These are phyloP conservation scores for Limnephilus lunatus DNA, from an alignment of 2,888 invertebrate species.

Conservation along the genomic window DNA sequence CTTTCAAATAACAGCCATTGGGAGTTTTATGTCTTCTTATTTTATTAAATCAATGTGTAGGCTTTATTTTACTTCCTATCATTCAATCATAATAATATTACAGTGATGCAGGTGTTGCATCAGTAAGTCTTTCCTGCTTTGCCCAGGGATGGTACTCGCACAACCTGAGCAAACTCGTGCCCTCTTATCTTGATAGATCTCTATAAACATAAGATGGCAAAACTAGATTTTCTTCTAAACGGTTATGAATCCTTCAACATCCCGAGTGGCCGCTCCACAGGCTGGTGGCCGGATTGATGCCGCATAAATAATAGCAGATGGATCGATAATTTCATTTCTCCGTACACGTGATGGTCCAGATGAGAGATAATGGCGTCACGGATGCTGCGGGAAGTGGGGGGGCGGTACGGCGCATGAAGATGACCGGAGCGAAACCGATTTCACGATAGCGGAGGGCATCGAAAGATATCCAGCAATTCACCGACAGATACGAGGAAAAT, in stretches of 20 bases:
- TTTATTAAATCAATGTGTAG: neutral
- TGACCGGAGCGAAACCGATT: slow-evolving; percentile 35
- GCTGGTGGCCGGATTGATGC: slow-evolving; percentile 55
- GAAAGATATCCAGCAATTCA: neutral
- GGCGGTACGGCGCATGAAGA: slow-evolving; percentile 35
- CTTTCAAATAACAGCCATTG: neutral
- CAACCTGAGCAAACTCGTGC: neutral
- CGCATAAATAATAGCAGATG: slow-evolving; percentile 60
- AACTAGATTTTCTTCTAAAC: slow-evolving; percentile 6
- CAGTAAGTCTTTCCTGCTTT: neutral
- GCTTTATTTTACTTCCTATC: neutral
- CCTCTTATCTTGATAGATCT: neutral
- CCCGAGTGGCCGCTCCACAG: neutral
- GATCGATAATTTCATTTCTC: slow-evolving; percentile 53
- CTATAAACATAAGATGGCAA: neutral
- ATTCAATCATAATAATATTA: neutral
- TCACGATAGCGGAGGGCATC: slow-evolving; percentile 9
- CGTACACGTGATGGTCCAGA: slow-evolving; percentile 39
- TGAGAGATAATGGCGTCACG: slow-evolving; percentile 48
- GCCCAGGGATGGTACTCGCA: neutral
- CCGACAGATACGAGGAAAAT: slow-evolving; percentile 11
- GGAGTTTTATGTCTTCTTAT: neutral
- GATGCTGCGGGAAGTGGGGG: slow-evolving; percentile 46
- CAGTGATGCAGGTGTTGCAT: neutral
- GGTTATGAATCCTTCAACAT: neutral